phyloP scores from a whole-genome alignment of 2,797 vertebrate genomes.

The Spheniscus humboldti region DNA sequence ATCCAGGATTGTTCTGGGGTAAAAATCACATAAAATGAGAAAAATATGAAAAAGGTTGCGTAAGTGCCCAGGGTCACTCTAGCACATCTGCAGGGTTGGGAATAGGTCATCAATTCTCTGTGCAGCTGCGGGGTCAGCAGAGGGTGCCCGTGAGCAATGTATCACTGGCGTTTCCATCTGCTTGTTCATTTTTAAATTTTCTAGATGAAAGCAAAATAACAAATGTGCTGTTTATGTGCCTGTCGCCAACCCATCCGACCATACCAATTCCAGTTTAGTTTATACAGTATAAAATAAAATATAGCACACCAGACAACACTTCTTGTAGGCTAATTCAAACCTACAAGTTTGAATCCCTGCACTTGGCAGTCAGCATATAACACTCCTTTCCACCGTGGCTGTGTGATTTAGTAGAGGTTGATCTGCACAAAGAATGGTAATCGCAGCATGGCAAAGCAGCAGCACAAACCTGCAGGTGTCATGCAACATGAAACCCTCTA shows the following conservation, averaged over 20 bases:
- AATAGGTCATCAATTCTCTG: not conserved
- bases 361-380: not conserved
- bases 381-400: fast-evolving
- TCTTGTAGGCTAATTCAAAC: not conserved
- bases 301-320: not conserved
- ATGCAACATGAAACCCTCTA: not conserved
- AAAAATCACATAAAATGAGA: not conserved
- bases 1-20: not conserved
- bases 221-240: not conserved
- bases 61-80: not conserved
- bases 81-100: not conserved
- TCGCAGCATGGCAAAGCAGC: not conserved
- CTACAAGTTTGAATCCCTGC: not conserved
- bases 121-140: constrained; percentile 15
- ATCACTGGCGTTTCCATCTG: fast-evolving
- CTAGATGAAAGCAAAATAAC: not conserved
- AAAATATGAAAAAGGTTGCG: not conserved
- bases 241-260: not conserved
- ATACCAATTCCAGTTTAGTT: not conserved
- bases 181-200: not conserved
- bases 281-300: not conserved
- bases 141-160: constrained; percentile 37
- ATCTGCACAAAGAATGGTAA: not conserved
- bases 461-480: not conserved
- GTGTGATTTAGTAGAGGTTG: not conserved